Conservation (phyloP, 2,888 invertebrate genomes). For the Eupithecia tripunctaria region DNA sequence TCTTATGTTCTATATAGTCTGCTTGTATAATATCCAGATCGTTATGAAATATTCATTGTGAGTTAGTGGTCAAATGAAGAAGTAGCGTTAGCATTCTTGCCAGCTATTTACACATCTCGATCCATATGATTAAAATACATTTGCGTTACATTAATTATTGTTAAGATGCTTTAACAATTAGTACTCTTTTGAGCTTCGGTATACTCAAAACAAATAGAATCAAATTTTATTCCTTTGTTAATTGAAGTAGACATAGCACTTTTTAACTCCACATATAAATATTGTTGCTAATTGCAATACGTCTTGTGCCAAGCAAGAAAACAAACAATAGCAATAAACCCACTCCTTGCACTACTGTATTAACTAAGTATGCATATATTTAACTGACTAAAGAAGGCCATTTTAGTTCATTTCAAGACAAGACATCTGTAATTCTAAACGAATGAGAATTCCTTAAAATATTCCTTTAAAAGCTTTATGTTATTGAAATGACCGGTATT, state of each 20-base stretch:
- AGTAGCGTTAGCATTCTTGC: conserved; percentile 37
- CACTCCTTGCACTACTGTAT: background rate
- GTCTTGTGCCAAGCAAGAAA: background rate
- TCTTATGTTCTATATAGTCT: conserved; percentile 13
- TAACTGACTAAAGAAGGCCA: conserved; percentile 46
- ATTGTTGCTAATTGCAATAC: background rate
- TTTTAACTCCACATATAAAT: background rate
- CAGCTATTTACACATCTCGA: conserved; percentile 51
- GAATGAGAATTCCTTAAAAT: conserved; percentile 54
- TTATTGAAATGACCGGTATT: conserved; percentile 73
- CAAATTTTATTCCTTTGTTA: background rate
- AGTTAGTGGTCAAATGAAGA: conserved; percentile 57
- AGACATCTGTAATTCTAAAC: conserved; percentile 54
- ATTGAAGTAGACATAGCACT: background rate
- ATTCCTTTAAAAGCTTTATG: conserved; percentile 68
- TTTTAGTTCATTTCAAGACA: conserved; percentile 49
- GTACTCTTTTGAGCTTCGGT: background rate
- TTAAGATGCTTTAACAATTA: background rate
- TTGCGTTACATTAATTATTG: conserved; percentile 4
- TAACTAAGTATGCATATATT: background rate
- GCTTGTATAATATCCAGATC: conserved; percentile 71
- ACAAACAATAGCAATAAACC: background rate
- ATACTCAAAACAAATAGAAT: background rate
- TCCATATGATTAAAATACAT: conserved; percentile 67
- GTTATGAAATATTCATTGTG: conserved; percentile 78